phyloP scores from a whole-genome alignment of 2,888 invertebrate species.

The Brachyptera risi region DNA sequence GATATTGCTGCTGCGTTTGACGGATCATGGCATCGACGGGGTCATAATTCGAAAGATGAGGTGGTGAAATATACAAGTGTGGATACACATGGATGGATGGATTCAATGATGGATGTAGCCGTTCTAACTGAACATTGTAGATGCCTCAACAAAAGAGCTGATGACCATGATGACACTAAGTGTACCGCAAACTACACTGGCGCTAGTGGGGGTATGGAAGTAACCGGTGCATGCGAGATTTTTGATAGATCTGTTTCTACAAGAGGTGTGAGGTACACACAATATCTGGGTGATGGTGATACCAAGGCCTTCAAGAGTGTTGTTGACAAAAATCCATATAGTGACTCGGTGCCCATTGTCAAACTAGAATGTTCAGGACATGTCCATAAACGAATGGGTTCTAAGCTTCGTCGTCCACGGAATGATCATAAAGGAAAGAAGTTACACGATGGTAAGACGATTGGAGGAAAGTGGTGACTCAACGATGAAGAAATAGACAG shows the following conservation, averaged over 20 bases:
- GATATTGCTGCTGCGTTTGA: conserved; percentile 20
- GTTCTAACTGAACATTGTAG: conserved; percentile 29
- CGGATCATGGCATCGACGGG: conserved; percentile 31
- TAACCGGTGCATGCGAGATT: no score
- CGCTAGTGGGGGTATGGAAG: no score
- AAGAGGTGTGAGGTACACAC: no score
- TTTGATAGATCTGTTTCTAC: no score
- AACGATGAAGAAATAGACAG: not conserved
- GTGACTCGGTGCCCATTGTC: no score
- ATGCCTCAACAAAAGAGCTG: conserved; percentile 1
- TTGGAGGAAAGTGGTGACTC: not conserved
- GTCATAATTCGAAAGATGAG: conserved; percentile 30
- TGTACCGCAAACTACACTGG: no score
- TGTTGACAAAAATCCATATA: no score
- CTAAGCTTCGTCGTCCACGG: not conserved
- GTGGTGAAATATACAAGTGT: conserved; percentile 31
- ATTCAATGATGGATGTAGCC: conserved; percentile 30
- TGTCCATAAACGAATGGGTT: not conserved
- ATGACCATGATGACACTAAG: no score
- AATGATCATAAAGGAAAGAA: not conserved
- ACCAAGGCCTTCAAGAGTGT: no score
- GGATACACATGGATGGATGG: no score
- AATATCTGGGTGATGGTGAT: no score
- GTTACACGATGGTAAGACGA: not conserved
- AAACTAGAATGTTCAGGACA: not conserved